Evolutionary conservation across 1,140 invertebrate species (phyloP).

Genomic region (Ruditapes philippinarum): DNA sequence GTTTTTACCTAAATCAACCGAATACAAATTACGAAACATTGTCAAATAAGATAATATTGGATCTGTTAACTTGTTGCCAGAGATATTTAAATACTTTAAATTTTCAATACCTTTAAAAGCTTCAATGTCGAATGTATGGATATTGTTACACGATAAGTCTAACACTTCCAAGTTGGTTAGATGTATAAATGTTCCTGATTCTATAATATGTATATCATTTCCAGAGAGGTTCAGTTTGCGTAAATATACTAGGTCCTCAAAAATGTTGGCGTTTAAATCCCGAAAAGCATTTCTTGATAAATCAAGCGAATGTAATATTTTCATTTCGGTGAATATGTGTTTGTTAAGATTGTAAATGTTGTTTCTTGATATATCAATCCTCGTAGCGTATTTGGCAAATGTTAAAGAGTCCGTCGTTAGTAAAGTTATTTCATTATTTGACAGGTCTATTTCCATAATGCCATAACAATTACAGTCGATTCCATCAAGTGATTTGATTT

Average conservation of each 20-base stretch:
- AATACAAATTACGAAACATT: too few species aligned
- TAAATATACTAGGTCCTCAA: background rate
- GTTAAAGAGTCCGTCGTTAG: background rate
- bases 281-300: constrained; percentile 3
- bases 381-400: background rate
- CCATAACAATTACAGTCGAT: constrained; percentile 20
- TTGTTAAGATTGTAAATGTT: background rate
- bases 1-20: too few species aligned
- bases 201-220: background rate
- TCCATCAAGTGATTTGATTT: background rate
- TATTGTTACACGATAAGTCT: constrained; percentile 7
- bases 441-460: background rate
- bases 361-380: background rate
- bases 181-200: background rate
- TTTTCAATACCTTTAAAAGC: background rate
- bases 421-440: constrained; percentile 4
- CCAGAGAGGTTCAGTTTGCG: background rate
- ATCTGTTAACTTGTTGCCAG: too few species aligned
- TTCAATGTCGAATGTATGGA: background rate
- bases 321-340: background rate
- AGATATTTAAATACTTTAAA: background rate
- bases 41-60: too few species aligned
- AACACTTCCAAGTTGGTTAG: background rate
- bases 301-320: background rate
- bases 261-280: too few species aligned